Base-by-base conservation (phyloP, 1,140 invertebrate genomes). In the Hypothenemus hampei region DNA sequence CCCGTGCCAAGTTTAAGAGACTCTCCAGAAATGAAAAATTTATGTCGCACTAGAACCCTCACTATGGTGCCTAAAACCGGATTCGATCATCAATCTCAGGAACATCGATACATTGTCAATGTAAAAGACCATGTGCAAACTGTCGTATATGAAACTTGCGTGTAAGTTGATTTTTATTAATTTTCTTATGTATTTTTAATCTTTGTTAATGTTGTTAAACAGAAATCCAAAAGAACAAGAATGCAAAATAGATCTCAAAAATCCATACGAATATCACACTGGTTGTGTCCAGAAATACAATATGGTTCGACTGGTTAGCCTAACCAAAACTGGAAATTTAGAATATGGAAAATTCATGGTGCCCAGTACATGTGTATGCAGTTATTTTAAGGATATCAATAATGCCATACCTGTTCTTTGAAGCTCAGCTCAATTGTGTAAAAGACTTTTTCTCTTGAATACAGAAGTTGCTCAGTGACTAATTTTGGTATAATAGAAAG, bases 301-400 rank as follows among this genome's bases (percentile, higher is more conserved):
- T 29, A 51, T 58, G 8, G 56, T 65, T 4, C 50, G 61, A 24
- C 46, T 65, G 22, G 37, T 65, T 16, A 50, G 57, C 3, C 35
- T 61, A 3, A 58, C 41, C 18, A 24, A 55, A 10, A 21, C 31
- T 40, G 50, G 55, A 20, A 55, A 57, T 36, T 23, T 65, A 13
- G 59, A 63, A 45, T 63, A 61, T 51, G 57, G 57, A 20, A 59
- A 57, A 35, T 65, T 65, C 48, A 44, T 51, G 15, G 56, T 65
- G 16, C 63, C 63, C 2, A 65, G 61, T 33, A 63, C 57, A 3
- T 65, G 63, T 24, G 57, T 63, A 2, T 65, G 63, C 26, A 54
- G 52, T 23, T 49, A 41, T n/a, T n/a, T n/a, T n/a, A n/a, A n/a
- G n/a, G n/a, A n/a, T n/a, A n/a, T n/a, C n/a, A n/a, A n/a, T n/a